Percentiles rank a stretch among this genome's conserved stretches.
Conservation (phyloP, 2,113 vertebrate species). For the Platysteira castanea region DNA sequence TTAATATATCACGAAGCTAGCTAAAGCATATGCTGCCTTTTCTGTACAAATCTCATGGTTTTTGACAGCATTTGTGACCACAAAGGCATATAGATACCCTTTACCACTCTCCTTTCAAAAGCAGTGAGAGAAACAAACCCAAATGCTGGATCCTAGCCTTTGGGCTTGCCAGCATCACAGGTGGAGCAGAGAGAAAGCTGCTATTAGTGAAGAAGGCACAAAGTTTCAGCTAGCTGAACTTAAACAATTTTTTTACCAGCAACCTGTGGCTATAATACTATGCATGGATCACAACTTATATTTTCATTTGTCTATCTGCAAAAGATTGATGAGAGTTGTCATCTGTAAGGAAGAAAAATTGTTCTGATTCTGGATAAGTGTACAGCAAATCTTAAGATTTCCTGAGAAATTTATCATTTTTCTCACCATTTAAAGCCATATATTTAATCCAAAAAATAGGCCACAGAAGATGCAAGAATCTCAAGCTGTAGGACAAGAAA, state of each 20-base stretch:
- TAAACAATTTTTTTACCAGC: conserved; percentile 1
- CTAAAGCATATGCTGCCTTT: background rate
- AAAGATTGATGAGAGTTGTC: conserved; percentile 65
- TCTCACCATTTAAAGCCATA: conserved; percentile 1
- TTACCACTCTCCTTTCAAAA: background rate
- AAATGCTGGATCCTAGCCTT: background rate
- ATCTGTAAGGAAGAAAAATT: conserved; percentile 62
- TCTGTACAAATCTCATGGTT: background rate
- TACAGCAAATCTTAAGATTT: conserved; percentile 31
- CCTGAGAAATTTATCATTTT: conserved; percentile 23
- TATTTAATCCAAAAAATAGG: conserved; percentile 28
- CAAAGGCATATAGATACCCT: background rate
- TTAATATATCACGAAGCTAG: background rate
- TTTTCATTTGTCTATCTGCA: conserved; percentile 63
- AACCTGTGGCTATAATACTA: conserved; percentile 28
- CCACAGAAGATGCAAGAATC: background rate
- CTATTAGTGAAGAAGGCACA: background rate
- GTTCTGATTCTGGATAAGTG: conserved; percentile 43
- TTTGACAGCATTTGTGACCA: background rate
- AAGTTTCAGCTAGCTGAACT: conserved; percentile 49
- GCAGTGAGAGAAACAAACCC: background rate
- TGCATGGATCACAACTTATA: conserved; percentile 34
- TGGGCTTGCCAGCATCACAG: background rate
- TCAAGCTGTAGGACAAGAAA: background rate
- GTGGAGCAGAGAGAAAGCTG: background rate